These are phyloP conservation scores for Dryococelus australis DNA, from an alignment of 2,888 invertebrate genomes.

Conservation along the genomic window DNA sequence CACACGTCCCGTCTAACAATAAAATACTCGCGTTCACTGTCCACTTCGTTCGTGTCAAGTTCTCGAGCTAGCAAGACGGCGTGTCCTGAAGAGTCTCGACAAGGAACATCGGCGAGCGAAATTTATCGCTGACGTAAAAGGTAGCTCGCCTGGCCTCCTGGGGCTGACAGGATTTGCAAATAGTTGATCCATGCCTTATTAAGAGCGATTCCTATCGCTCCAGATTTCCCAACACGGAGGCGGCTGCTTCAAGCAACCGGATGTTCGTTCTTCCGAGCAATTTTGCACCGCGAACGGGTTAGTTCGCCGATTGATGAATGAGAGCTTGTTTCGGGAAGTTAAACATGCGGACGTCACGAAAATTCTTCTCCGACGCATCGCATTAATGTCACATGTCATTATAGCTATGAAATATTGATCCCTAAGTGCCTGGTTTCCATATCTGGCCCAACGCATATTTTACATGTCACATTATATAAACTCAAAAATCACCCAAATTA, in stretches of 20 bases:
- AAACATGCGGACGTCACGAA: background rate
- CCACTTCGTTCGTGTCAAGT: too few species aligned
- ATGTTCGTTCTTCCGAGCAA: background rate
- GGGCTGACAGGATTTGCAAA: background rate
- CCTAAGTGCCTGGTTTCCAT: too few species aligned
- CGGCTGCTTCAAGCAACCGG: background rate
- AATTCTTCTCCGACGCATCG: background rate
- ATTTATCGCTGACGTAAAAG: too few species aligned
- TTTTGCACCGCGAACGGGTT: background rate
- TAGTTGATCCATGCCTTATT: background rate
- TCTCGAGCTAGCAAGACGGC: too few species aligned
- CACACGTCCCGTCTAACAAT: too few species aligned
- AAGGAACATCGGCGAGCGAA: too few species aligned
- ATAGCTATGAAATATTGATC: too few species aligned
- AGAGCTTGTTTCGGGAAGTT: background rate
- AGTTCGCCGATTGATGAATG: background rate
- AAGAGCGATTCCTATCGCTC: background rate
- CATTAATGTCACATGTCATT: background rate
- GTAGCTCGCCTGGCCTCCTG: background rate
- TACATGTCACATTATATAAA: too few species aligned
- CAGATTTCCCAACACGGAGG: background rate
- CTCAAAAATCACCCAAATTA: too few species aligned
- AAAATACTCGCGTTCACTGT: too few species aligned
- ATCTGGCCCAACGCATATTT: too few species aligned
- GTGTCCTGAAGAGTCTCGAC: too few species aligned